phyloP scores from a whole-genome alignment of 2,888 invertebrate genomes.

The Timema cristinae region DNA sequence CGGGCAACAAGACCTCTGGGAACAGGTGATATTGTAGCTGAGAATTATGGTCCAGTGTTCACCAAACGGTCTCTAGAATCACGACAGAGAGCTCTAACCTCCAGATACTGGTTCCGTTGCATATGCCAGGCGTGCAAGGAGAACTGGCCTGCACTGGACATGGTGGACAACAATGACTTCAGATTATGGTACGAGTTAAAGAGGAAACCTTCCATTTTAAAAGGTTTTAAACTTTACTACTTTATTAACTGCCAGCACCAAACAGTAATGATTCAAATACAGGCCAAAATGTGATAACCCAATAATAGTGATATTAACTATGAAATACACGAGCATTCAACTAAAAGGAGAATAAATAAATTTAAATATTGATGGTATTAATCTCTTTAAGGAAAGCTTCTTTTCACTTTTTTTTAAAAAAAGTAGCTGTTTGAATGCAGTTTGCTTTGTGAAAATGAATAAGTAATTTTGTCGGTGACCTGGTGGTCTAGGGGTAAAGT shows the following conservation, averaged over 20 bases:
- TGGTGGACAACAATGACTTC: constrained; percentile 49
- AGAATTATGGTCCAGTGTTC: constrained; percentile 82
- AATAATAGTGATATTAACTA: neutral
- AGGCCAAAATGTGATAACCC: constrained; percentile 14
- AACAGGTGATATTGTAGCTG: constrained; percentile 65
- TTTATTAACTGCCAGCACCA: neutral
- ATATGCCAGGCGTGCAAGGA: constrained; percentile 66
- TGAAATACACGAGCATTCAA: too few relatives aligned
- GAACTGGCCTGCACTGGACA: constrained; percentile 68
- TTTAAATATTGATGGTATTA: too few relatives aligned
- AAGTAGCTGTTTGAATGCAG: too few relatives aligned
- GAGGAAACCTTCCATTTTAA: constrained; percentile 4
- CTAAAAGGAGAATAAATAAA: too few relatives aligned
- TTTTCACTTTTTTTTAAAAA: too few relatives aligned
- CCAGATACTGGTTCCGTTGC: constrained; percentile 77
- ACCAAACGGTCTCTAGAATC: constrained; percentile 52
- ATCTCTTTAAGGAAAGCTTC: too few relatives aligned
- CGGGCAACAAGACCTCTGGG: constrained; percentile 61
- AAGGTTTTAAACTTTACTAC: neutral
- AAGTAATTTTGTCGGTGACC: too few relatives aligned
- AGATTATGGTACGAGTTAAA: constrained; percentile 43
- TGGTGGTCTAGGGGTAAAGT: too few relatives aligned
- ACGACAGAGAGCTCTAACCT: constrained; percentile 60
- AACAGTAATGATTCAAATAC: too few relatives aligned
- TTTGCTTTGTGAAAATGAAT: too few relatives aligned